Evolutionary conservation across 2,888 invertebrate species (phyloP).

Genomic region (Andrena haemorrhoa): DNA sequence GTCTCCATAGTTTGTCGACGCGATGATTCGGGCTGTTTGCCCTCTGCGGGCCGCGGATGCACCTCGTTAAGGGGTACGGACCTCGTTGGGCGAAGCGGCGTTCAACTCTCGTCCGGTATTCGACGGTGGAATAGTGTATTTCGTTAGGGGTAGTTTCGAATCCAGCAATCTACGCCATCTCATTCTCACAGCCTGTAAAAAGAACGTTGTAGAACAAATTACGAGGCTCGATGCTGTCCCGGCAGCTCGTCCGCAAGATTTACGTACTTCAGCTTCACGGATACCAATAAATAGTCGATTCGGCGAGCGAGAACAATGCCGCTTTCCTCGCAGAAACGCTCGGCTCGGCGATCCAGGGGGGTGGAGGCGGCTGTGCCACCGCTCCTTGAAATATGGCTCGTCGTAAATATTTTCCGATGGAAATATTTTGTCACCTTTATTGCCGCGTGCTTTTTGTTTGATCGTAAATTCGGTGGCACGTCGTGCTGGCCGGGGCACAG

Average conservation of each 20-base stretch:
- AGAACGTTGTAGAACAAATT: conserved; percentile 34
- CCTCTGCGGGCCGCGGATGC: background rate
- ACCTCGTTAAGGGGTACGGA: background rate
- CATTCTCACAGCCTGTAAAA: background rate
- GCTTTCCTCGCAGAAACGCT: conserved; percentile 56
- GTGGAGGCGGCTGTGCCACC: background rate
- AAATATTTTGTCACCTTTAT: conserved; percentile 84
- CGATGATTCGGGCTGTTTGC: conserved; percentile 36
- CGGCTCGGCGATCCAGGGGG: conserved; percentile 14
- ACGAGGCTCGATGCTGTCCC: conserved; percentile 27
- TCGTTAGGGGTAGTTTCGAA: too few relatives aligned
- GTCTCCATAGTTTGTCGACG: conserved; percentile 78
- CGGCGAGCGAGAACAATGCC: conserved; percentile 51
- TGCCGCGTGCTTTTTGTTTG: conserved; percentile 78
- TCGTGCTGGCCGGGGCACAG: conserved; percentile 34
- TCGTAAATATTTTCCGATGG: conserved; percentile 80
- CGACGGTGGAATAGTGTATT: too few relatives aligned
- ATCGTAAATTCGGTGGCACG: conserved; percentile 82
- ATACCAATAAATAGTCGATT: conserved; percentile 63
- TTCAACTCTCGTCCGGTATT: background rate
- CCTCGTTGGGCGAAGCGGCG: background rate
- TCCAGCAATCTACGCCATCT: background rate
- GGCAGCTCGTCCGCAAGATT: conserved; percentile 48
- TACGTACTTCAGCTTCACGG: conserved; percentile 59
- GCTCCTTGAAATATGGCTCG: conserved; percentile 70